Conservation (phyloP, 53 echinoderm and acorn worm genomes). For the Patiria pectinifera region DNA sequence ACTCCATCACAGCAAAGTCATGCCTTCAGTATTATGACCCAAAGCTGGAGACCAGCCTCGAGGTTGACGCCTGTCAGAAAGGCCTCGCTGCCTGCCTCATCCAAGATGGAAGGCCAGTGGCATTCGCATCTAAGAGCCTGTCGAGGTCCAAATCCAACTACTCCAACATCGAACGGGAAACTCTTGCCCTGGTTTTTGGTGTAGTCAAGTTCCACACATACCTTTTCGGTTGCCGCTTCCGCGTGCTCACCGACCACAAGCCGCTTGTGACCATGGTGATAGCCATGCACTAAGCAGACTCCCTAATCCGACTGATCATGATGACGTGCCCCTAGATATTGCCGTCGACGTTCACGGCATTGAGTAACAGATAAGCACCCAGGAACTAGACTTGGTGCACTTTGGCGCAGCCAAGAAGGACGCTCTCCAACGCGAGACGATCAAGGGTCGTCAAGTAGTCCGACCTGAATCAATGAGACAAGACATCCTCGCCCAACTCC, state of each 20-base stretch:
- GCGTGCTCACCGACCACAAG: slow-evolving; percentile 52
- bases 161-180: too few relatives aligned
- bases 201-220: slow-evolving; percentile 62
- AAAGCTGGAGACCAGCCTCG: not conserved
- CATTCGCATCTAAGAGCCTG: too few relatives aligned
- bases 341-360: not conserved
- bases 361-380: not conserved
- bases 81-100: too few relatives aligned
- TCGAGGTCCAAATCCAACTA: too few relatives aligned
- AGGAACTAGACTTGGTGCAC: slow-evolving; percentile 49
- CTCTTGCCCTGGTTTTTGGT: not conserved
- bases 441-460: slow-evolving; percentile 5
- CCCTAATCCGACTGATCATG: not conserved
- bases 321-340: slow-evolving; percentile 41
- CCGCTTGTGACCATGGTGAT: slow-evolving; percentile 34
- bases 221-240: slow-evolving; percentile 59
- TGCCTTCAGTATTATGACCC: slow-evolving; percentile 43
- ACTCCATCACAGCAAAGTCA: slow-evolving; percentile 25
- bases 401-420: slow-evolving; percentile 44
- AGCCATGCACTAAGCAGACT: slow-evolving; percentile 55
- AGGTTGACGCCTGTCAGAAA: not conserved
- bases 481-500: too few relatives aligned
- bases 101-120: too few relatives aligned
- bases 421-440: slow-evolving; percentile 47
- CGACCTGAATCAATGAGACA: not conserved